Conservation (phyloP, 2,888 invertebrate species). For the Philonicus albiceps region DNA sequence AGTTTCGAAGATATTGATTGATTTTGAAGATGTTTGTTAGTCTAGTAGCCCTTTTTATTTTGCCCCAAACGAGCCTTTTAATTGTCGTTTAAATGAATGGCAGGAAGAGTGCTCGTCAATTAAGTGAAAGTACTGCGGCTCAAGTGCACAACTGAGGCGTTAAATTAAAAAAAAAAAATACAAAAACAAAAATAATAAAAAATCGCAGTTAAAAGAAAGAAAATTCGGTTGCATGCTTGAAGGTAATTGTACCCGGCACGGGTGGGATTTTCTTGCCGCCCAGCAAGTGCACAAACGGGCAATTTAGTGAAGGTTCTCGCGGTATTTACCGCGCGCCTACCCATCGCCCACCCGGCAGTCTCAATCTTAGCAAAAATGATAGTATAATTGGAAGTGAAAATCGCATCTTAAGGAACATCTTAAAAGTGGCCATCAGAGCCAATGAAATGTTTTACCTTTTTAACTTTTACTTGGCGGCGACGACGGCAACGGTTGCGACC, state of each 20-base stretch:
- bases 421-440: neutral
- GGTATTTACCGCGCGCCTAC: neutral
- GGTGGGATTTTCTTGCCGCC: neutral
- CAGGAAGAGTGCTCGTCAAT: neutral
- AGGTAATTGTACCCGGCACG: neutral
- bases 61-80: neutral
- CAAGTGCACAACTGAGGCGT: neutral
- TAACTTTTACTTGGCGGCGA: constrained; percentile 1
- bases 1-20: too few relatives aligned
- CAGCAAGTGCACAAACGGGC: neutral
- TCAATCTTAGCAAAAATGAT: neutral
- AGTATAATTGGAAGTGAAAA: constrained; percentile 18
- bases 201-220: neutral
- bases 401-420: neutral
- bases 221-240: neutral
- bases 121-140: neutral
- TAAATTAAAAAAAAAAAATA: neutral
- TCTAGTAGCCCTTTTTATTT: neutral
- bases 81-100: neutral
- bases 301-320: neutral
- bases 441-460: constrained; percentile 1
- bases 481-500: neutral
- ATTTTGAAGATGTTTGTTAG: too few relatives aligned
- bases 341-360: neutral
- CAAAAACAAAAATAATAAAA: too few relatives aligned